Percentiles rank a stretch among this genome's conserved stretches.
Conservation (phyloP, 2,888 invertebrate species). For the Carpatolechia fugitivella region DNA sequence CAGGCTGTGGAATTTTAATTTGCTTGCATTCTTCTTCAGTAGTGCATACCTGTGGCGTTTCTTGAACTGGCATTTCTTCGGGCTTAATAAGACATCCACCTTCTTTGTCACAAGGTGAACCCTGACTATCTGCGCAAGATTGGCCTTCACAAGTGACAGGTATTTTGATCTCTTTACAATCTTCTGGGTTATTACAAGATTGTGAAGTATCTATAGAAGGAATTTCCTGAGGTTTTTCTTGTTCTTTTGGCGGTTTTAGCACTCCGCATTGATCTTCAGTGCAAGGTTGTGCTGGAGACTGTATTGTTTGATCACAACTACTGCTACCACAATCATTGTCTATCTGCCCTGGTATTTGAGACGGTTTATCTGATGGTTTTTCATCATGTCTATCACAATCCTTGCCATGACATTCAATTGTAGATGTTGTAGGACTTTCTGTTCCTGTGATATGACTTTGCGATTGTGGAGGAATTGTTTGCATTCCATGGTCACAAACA, state of each 20-base stretch:
- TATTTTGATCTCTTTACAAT: constrained; percentile 5
- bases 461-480: constrained; percentile 70
- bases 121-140: constrained; percentile 9
- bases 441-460: constrained; percentile 73
- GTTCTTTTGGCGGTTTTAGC: constrained; percentile 16
- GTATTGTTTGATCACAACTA: constrained; percentile 32
- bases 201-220: constrained; percentile 19
- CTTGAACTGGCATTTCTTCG: background rate
- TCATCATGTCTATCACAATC: constrained; percentile 47
- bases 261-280: constrained; percentile 30
- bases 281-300: constrained; percentile 30
- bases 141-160: constrained; percentile 27
- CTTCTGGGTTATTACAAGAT: constrained; percentile 7
- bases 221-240: constrained; percentile 12
- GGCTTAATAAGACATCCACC: constrained; percentile 16
- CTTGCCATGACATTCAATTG: constrained; percentile 50
- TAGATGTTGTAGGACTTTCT: constrained; percentile 48
- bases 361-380: constrained; percentile 28
- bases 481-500: constrained; percentile 78
- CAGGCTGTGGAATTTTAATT: constrained; percentile 9
- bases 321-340: constrained; percentile 36
- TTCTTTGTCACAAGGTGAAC: constrained; percentile 15
- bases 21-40: constrained; percentile 20
- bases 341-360: constrained; percentile 32
- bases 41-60: constrained; percentile 5